These are phyloP conservation scores for Parapsyche elsis DNA, from an alignment of 1,140 invertebrate species.

Conservation along the genomic window DNA sequence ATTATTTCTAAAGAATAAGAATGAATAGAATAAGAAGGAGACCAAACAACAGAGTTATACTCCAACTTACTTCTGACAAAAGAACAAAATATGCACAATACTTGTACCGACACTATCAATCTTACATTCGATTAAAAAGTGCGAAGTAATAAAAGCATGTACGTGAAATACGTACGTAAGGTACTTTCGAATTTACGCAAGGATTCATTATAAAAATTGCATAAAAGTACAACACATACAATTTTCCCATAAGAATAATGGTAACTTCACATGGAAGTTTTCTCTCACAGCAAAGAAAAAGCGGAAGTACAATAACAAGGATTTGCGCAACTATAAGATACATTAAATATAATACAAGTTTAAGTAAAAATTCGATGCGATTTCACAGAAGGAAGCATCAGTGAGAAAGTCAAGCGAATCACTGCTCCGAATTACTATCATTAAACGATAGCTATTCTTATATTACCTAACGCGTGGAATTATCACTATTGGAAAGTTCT, in stretches of 20 bases:
- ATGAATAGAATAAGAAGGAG: too few species aligned
- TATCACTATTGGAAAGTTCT: conserved; percentile 26
- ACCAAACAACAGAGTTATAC: too few species aligned
- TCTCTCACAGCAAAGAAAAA: conserved; percentile 2
- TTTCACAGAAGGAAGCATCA: too few species aligned
- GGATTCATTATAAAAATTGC: neutral
- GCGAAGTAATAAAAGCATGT: too few species aligned
- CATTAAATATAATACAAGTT: too few species aligned
- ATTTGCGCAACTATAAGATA: too few species aligned
- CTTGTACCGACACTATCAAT: too few species aligned
- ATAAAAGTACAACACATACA: neutral
- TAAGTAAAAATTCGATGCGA: too few species aligned
- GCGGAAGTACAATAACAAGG: neutral
- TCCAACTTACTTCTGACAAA: too few species aligned
- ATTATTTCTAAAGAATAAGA: too few species aligned
- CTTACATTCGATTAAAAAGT: too few species aligned
- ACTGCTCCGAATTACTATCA: neutral
- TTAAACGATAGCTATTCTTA: conserved; percentile 4
- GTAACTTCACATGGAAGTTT: neutral
- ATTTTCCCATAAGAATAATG: conserved; percentile 19
- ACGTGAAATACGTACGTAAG: neutral
- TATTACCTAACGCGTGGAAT: conserved; percentile 6
- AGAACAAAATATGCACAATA: too few species aligned
- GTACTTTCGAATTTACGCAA: neutral
- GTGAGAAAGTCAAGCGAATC: neutral